These are phyloP conservation scores for Glyptemys insculpta DNA, from an alignment of 2,797 vertebrate species.

Conservation along the genomic window DNA sequence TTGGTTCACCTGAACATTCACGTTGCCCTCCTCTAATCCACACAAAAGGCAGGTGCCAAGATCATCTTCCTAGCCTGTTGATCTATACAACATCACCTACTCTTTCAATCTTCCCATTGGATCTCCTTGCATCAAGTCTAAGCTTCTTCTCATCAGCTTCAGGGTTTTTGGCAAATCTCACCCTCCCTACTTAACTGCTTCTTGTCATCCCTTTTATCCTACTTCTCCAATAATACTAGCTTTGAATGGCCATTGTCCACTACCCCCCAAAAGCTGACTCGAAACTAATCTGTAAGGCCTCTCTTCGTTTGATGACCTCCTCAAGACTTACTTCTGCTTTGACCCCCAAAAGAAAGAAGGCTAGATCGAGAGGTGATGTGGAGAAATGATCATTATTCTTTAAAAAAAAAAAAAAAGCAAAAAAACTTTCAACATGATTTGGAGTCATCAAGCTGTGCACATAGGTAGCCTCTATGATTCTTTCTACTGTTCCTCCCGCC, in stretches of 20 bases:
- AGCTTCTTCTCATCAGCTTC: neutral
- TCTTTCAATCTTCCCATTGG: neutral
- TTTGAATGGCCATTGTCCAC: neutral
- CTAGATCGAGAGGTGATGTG: neutral
- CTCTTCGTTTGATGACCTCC: neutral
- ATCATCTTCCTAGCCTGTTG: neutral
- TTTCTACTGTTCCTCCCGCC: neutral
- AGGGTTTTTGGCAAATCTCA: neutral
- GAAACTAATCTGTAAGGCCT: neutral
- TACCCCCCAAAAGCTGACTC: neutral
- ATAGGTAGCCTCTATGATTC: neutral
- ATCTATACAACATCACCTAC: neutral
- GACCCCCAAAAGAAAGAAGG: neutral
- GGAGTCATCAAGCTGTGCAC: neutral
- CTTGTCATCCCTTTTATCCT: neutral
- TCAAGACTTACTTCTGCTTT: neutral
- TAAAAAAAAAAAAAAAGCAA: too few relatives aligned
- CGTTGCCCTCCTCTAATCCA: neutral
- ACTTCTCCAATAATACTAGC: too few relatives aligned
- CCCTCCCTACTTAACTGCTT: too few relatives aligned
- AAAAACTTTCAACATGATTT: neutral
- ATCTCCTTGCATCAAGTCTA: neutral
- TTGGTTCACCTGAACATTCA: neutral
- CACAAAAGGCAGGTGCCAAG: neutral
- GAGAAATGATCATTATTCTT: neutral